Evolutionary conservation across 2,888 invertebrate species (phyloP).

Genomic region (Scotopteryx bipunctaria): DNA sequence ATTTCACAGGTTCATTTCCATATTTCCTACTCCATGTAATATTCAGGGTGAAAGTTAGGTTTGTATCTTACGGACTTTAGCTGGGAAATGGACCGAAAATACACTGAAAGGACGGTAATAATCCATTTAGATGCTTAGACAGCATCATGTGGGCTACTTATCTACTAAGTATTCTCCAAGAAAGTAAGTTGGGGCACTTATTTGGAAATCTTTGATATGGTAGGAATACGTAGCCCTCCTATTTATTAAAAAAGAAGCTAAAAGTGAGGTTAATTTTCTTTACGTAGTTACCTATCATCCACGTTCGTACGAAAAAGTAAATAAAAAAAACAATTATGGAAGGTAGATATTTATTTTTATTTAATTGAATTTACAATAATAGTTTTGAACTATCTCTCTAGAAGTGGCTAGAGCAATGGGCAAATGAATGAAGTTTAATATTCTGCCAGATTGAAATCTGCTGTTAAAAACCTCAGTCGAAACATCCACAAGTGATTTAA

Average conservation of each 20-base stretch:
- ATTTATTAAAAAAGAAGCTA: no score
- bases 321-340: no score
- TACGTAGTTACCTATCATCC: no score
- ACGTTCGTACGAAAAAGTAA: no score
- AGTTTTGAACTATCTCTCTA: no score
- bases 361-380: no score
- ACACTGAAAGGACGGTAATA: neutral
- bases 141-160: neutral
- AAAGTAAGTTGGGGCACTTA: neutral
- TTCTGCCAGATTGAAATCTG: neutral
- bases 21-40: constrained; percentile 19
- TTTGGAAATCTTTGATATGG: neutral
- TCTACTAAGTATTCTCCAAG: neutral
- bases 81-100: neutral
- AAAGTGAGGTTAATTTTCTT: no score
- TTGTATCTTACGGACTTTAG: constrained; percentile 12
- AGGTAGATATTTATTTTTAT: no score
- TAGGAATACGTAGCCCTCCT: no score
- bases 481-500: neutral
- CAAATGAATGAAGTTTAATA: constrained; percentile 10
- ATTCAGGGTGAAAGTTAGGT: constrained; percentile 19
- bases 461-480: neutral
- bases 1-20: constrained; percentile 23
- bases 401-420: no score
- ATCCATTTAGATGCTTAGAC: neutral